These are phyloP conservation scores for Seladonia tumulorum DNA, from an alignment of 2,888 invertebrate species.

Conservation along the genomic window DNA sequence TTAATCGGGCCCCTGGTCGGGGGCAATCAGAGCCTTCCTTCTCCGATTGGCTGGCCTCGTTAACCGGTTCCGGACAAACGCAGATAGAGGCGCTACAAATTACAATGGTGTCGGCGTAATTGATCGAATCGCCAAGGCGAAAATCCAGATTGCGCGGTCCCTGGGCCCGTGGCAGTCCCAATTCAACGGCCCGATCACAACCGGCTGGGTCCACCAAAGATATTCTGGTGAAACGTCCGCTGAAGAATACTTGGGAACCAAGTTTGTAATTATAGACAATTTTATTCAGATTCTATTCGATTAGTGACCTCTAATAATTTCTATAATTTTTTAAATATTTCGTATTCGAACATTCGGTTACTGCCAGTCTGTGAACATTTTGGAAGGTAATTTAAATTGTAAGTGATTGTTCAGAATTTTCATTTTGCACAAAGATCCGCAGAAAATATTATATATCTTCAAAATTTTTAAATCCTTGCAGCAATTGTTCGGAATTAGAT, in stretches of 20 bases:
- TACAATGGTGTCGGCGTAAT: slow-evolving; percentile 58
- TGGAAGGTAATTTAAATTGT: too few relatives aligned
- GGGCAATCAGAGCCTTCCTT: slow-evolving; percentile 47
- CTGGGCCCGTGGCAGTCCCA: not conserved
- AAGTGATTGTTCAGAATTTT: too few relatives aligned
- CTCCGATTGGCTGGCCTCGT: slow-evolving; percentile 50
- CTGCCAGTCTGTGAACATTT: too few relatives aligned
- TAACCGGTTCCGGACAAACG: slow-evolving; percentile 58
- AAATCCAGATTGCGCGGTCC: slow-evolving; percentile 17
- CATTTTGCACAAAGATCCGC: too few relatives aligned
- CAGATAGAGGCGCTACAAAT: slow-evolving; percentile 60
- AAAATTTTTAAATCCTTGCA: not conserved
- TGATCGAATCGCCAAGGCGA: slow-evolving; percentile 44
- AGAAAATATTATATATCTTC: not conserved
- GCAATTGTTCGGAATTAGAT: not conserved
- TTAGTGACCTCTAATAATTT: too few relatives aligned
- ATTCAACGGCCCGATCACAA: not conserved
- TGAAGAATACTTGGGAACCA: not conserved
- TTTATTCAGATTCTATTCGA: too few relatives aligned
- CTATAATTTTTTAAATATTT: too few relatives aligned
- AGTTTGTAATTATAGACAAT: not conserved
- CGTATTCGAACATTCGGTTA: too few relatives aligned
- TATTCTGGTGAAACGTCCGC: not conserved
- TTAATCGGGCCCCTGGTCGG: slow-evolving; percentile 54
- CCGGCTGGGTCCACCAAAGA: not conserved